A percentile compares a stretch with the other conserved stretches of the same genome.
These are phyloP conservation scores for Coregonus sp. DNA, from an alignment of 2,797 vertebrate species.

Conservation along the genomic window DNA sequence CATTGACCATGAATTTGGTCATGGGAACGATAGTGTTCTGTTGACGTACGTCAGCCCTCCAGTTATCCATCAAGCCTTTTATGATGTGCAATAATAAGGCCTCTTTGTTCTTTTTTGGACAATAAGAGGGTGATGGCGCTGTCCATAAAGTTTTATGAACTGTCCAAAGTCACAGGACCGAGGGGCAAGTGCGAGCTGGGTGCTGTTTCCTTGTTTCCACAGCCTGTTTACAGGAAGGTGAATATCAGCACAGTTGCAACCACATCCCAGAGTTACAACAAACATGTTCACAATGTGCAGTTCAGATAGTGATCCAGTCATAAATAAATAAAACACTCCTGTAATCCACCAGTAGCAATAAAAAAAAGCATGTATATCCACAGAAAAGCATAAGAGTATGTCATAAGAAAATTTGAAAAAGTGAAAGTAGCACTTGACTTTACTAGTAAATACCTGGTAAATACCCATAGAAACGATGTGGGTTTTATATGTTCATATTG, in stretches of 20 bases:
- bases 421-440: no score
- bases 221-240: background rate
- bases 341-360: no score
- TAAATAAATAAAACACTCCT: no score
- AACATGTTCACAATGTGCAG: background rate
- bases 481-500: no score
- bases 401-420: no score
- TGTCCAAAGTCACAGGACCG: background rate
- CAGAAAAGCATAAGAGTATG: no score
- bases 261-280: background rate
- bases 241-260: background rate
- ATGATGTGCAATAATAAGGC: slow-evolving; percentile 10
- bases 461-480: no score
- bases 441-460: no score
- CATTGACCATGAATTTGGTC: background rate
- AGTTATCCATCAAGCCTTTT: slow-evolving; percentile 2
- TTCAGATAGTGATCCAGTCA: no score
- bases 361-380: no score
- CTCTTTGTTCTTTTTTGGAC: slow-evolving; percentile 5
- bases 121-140: slow-evolving; percentile 24
- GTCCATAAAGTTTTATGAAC: slow-evolving; percentile 12
- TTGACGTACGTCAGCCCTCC: background rate
- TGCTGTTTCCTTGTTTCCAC: background rate
- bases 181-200: background rate
- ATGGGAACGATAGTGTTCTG: background rate